Evolutionary conservation across 2,113 vertebrate species (phyloP), one percentile per base, ranked within the genome.

Genomic region (Urocolius indicus): DNA sequence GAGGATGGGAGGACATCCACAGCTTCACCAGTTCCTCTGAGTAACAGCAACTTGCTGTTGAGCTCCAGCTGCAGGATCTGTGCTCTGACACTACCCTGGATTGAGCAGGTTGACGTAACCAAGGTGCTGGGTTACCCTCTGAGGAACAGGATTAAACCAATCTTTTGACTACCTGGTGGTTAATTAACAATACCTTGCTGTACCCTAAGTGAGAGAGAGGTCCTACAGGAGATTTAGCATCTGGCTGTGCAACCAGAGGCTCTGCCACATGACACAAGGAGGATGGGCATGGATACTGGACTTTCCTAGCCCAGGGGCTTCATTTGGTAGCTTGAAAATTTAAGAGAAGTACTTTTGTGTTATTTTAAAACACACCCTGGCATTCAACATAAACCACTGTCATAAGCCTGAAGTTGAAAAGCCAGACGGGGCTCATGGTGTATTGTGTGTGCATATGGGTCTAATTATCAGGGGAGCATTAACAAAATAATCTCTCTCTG

Each of bases 301-400:
- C 27, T 34, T 68, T 52, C 48, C 45, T 48, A 55, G 36, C 52
- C 32, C 3, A 1, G 52, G 7, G 43, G 22, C 43, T 88, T 73
- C 9, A 7, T 84, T 63, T 81, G 41, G 38, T 69, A 84, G 46
- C 52, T 81, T 67, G 32, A 67, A 11, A 48, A 67, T 46, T 78
- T 63, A 90, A 38, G 3, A 80, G 63, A 48, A 8, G 20, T 68
- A 71, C 61, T 96, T 84, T 89, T 74, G 32, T 77, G 24, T 57
- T 94, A 48, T 90, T 91, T 83, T 69, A 63, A 95, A 91, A 62
- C 30, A 84, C 29, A 78, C 20, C n/a, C 63, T 86, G 52, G 92
- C 88, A 59, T 88, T 93, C 36, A 90, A 36, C 36, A 45, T 45
- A 84, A 88, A 69, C 57, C 32, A 36, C 34, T 46, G 48, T n/a